Evolutionary conservation across 2,113 vertebrate genomes (phyloP).

Genomic region (Synodontis membranacea): DNA sequence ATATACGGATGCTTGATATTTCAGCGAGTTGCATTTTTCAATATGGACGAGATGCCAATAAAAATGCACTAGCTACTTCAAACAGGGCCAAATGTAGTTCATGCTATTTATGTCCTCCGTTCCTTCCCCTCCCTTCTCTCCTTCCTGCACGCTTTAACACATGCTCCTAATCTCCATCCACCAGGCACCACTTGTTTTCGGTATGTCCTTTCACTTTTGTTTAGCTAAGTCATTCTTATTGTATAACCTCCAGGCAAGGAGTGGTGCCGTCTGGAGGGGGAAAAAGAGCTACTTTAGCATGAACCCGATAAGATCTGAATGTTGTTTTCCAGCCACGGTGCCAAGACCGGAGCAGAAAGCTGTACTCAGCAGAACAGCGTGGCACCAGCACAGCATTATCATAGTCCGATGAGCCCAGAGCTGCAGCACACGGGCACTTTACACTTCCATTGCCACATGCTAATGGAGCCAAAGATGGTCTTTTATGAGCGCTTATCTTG

Average conservation of each 20-base stretch:
- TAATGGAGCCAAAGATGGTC: constrained; percentile 38
- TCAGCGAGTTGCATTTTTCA: not conserved
- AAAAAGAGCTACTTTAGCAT: constrained; percentile 10
- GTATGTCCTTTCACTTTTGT: constrained; percentile 46
- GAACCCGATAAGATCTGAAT: constrained; percentile 39
- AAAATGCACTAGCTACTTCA: not conserved
- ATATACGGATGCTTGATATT: not conserved
- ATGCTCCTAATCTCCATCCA: constrained; percentile 46
- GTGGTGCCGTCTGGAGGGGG: constrained; percentile 11
- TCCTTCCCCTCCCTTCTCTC: constrained; percentile 16
- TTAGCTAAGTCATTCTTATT: constrained; percentile 49
- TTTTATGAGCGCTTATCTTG: constrained; percentile 35
- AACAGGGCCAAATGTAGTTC: not conserved
- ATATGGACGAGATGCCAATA: constrained; percentile 10
- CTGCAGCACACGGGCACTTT: constrained; percentile 31
- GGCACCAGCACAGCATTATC: constrained; percentile 25
- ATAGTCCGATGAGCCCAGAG: constrained; percentile 34
- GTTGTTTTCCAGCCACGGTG: constrained; percentile 34
- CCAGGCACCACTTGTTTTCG: constrained; percentile 42
- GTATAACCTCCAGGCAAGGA: constrained; percentile 28
- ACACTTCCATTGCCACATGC: constrained; percentile 33
- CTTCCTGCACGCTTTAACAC: constrained; percentile 48
- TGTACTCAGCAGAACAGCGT: constrained; percentile 36
- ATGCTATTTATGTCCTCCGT: constrained; percentile 20
- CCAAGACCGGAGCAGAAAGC: constrained; percentile 35